Evolutionary conservation across 2,888 invertebrate genomes (phyloP).

Genomic region (Oscheius onirici): DNA sequence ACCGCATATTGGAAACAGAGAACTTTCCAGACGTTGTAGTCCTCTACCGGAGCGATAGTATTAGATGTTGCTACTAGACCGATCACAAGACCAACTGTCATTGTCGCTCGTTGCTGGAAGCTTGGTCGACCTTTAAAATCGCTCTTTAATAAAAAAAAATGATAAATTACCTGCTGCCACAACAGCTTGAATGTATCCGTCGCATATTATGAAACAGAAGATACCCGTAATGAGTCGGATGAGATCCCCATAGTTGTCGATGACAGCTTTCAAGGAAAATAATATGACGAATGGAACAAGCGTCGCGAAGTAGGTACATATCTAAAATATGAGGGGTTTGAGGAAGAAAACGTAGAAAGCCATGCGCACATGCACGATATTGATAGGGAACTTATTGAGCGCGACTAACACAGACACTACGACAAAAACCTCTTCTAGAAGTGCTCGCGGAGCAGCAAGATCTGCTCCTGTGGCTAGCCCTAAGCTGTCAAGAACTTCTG

Average conservation of each 20-base stretch:
- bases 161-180: background rate
- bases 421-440: slow-evolving; percentile 25
- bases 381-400: background rate
- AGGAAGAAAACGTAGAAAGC: background rate
- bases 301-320: slow-evolving; percentile 30
- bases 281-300: slow-evolving; percentile 36
- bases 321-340: slow-evolving; percentile 1
- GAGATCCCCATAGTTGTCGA: slow-evolving; percentile 31
- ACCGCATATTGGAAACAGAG: slow-evolving; percentile 19
- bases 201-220: slow-evolving; percentile 2
- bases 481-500: background rate
- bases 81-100: background rate
- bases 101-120: slow-evolving; percentile 1
- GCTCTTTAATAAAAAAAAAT: background rate
- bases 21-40: slow-evolving; percentile 14
- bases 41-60: slow-evolving; percentile 4
- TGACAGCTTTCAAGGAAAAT: slow-evolving; percentile 29
- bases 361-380: slow-evolving; percentile 9
- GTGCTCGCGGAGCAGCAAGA: slow-evolving; percentile 8
- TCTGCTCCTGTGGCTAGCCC: background rate
- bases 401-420: slow-evolving; percentile 14
- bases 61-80: slow-evolving; percentile 10
- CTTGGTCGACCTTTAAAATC: slow-evolving; percentile 2
- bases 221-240: slow-evolving; percentile 1
- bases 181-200: slow-evolving; percentile 8